Evolutionary conservation across 2,113 vertebrate species (phyloP).

Genomic region (Lipophrys pholis): DNA sequence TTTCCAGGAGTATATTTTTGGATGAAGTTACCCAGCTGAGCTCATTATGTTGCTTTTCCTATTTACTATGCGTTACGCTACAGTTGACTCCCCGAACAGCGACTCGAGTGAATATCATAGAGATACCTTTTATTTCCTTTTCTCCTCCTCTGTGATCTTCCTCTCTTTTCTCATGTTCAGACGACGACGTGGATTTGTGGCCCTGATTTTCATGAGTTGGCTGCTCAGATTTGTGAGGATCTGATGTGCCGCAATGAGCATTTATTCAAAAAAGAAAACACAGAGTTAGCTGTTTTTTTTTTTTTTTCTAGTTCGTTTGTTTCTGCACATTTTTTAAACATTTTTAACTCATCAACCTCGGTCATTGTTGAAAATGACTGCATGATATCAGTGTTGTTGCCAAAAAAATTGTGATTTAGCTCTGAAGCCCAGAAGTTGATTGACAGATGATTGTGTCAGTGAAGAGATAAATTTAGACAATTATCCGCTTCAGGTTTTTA

Average conservation of each 20-base stretch:
- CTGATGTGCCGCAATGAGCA: constrained; percentile 26
- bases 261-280: constrained; percentile 22
- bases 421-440: not conserved
- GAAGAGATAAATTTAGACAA: constrained; percentile 19
- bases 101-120: no score
- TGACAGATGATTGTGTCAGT: constrained; percentile 15
- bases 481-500: constrained; percentile 17
- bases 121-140: not conserved
- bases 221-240: constrained; percentile 6
- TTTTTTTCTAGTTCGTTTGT: not conserved
- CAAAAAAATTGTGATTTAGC: constrained; percentile 9
- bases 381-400: constrained; percentile 1
- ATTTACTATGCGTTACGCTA: no score
- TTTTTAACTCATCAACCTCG: constrained; percentile 18
- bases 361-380: constrained; percentile 9
- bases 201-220: constrained; percentile 6
- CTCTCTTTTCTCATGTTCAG: constrained; percentile 2
- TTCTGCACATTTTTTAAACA: not conserved
- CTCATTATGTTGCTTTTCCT: no score
- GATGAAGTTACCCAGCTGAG: no score
- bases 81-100: no score
- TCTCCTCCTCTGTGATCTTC: not conserved
- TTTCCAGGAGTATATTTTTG: no score
- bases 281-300: not conserved
- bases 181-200: not conserved